A percentile compares a stretch with the other conserved stretches of the same genome.
phyloP scores from a whole-genome alignment of 2,888 invertebrate genomes.

The Melikaiella ostensackeni region DNA sequence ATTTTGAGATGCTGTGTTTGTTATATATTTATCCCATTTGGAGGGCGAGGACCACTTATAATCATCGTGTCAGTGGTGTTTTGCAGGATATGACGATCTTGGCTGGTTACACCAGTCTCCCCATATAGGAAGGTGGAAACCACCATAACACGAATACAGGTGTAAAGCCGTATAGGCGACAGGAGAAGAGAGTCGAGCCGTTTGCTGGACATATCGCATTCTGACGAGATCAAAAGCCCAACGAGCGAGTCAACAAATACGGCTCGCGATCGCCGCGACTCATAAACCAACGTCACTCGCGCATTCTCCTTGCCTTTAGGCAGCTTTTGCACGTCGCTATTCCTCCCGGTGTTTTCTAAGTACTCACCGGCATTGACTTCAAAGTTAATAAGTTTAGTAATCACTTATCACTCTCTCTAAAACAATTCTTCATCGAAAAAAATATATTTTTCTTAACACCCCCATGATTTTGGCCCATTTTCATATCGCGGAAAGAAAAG shows the following conservation, averaged over 20 bases:
- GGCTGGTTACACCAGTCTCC: slow-evolving; percentile 62
- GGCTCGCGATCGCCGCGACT: slow-evolving; percentile 64
- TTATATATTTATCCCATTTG: slow-evolving; percentile 21
- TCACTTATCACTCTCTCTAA: background rate
- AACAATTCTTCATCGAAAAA: too few species aligned
- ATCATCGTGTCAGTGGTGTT: slow-evolving; percentile 67
- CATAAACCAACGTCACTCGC: slow-evolving; percentile 69
- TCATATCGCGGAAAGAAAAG: too few species aligned
- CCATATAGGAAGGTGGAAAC: slow-evolving; percentile 67
- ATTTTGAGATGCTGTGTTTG: slow-evolving; percentile 22
- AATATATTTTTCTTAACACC: too few species aligned
- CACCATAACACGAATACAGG: slow-evolving; percentile 68
- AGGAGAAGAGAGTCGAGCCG: slow-evolving; percentile 40
- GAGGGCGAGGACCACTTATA: slow-evolving; percentile 60
- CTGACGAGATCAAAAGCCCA: slow-evolving; percentile 70
- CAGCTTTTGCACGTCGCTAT: slow-evolving; percentile 28
- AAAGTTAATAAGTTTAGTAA: background rate
- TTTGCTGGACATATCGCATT: slow-evolving; percentile 64
- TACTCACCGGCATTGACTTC: background rate
- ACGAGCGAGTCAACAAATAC: slow-evolving; percentile 67
- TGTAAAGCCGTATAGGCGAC: slow-evolving; percentile 65
- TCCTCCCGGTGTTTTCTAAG: background rate
- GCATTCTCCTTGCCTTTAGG: slow-evolving; percentile 59
- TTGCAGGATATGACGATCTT: slow-evolving; percentile 62
- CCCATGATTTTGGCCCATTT: too few species aligned